Base-by-base conservation (phyloP, 2,113 vertebrate genomes). In the Sinocyclocheilus grahami region DNA sequence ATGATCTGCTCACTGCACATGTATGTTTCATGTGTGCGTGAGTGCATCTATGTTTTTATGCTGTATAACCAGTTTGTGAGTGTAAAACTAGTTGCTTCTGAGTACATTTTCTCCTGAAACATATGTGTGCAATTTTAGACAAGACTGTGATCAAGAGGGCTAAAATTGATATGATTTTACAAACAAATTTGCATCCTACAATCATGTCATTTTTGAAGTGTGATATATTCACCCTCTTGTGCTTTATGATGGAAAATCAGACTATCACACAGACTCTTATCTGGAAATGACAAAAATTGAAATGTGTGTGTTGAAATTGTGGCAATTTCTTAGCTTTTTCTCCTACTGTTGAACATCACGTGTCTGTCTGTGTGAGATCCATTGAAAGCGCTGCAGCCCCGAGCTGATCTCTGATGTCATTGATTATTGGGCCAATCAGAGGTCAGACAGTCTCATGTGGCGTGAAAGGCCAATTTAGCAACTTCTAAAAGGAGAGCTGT, bases 1-100 rank as follows among this genome's bases (percentile, higher is more conserved):
- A 85, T 86, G 82, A 84, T 71, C 58, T 46, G 37, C 51, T 81
- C 18, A 16, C 76, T 86, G 79, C 69, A 62, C 78, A 74, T 83
- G 83, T 77, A 81, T 79, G 75, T 48, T 42, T 80, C 10, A 9
- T 85, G 78, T 87, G 58, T 76, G 14, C 12, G 4, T 53, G n/a
- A 63, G 46, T 74, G 30, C 63, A 33, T 79, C 53, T 75, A 20
- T 72, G 16, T 83, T 16, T 72, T 42, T 76, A 67, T 75, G 51
- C 24, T 87, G 72, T 37, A 51, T 82, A 37, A 67, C 14, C 39
- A 48, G 65, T 67, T 63, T 58, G 74, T 42, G 22, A 58, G 53
- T 33, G 55, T 22, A 16, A 42, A 27, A 63, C 14, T 37, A 51
- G 3, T n/a, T 20, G 18, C 71, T 65, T 63, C 71, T 74, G 72